Conservation (phyloP, 2,797 vertebrate genomes). For the Acipenser oxyrinchus region DNA sequence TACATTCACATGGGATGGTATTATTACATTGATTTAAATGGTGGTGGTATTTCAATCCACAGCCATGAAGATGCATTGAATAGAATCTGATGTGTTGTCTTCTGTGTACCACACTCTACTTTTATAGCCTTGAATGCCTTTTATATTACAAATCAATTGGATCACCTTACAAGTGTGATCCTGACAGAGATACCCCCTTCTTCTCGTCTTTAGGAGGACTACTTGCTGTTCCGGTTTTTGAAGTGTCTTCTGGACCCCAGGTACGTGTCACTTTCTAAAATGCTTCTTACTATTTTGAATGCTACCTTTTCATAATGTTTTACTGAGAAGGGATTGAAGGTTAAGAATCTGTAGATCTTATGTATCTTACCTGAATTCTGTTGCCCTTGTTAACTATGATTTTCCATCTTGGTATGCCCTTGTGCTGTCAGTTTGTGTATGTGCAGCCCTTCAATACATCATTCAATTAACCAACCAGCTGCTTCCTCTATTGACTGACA, state of each 20-base stretch:
- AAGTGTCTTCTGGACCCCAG: constrained; percentile 67
- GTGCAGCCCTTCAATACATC: too few relatives aligned
- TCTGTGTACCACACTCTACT: neutral
- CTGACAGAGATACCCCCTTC: constrained; percentile 3
- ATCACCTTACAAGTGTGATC: neutral
- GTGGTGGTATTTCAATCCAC: too few relatives aligned
- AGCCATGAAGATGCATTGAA: too few relatives aligned
- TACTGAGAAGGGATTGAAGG: neutral
- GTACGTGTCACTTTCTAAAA: constrained; percentile 43
- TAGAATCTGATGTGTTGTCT: neutral
- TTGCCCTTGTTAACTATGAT: too few relatives aligned
- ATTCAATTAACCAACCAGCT: too few relatives aligned
- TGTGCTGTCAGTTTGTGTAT: too few relatives aligned
- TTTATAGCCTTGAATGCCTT: neutral
- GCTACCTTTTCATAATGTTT: neutral
- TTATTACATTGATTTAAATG: too few relatives aligned
- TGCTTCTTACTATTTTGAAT: too few relatives aligned
- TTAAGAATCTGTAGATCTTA: neutral
- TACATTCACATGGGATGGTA: too few relatives aligned
- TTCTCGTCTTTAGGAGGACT: constrained; percentile 53
- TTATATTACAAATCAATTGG: neutral
- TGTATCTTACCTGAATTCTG: too few relatives aligned
- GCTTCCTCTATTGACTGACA: too few relatives aligned
- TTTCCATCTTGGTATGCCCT: too few relatives aligned
- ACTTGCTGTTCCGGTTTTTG: constrained; percentile 72